Conservation (phyloP, 2,797 vertebrate genomes). For the Oreonectes daqikongensis region DNA sequence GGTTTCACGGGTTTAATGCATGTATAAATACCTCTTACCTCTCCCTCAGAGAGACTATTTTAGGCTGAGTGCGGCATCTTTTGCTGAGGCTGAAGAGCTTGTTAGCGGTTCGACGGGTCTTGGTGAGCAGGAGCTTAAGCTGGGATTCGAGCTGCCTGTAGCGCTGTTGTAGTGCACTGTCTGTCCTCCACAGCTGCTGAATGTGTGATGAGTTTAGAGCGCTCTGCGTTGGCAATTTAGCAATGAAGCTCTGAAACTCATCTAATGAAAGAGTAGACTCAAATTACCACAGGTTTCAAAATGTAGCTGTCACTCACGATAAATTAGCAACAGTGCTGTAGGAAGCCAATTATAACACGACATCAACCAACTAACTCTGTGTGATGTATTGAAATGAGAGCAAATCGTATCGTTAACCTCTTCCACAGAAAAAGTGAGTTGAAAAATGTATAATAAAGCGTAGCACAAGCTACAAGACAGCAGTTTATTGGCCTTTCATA, state of each 20-base stretch:
- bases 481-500: background rate
- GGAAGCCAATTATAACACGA: background rate
- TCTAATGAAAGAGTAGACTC: constrained; percentile 72
- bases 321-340: background rate
- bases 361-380: background rate
- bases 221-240: constrained; percentile 87
- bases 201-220: constrained; percentile 91
- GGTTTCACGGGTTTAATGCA: constrained; percentile 62
- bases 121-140: constrained; percentile 84
- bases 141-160: constrained; percentile 88
- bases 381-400: background rate
- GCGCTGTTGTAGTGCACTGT: constrained; percentile 87
- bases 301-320: background rate
- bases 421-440: background rate
- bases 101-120: constrained; percentile 86
- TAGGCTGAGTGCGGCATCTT: constrained; percentile 88
- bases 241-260: constrained; percentile 94
- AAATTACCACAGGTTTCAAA: background rate
- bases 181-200: constrained; percentile 90
- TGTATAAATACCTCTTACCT: constrained; percentile 81
- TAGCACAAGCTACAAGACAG: background rate
- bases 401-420: background rate
- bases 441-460: background rate
- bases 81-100: constrained; percentile 96
- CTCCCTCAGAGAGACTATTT: constrained; percentile 86